Conservation (phyloP, 37 sponge, comb jelly and placozoan species). For the Chondrilla cf. caribensis region DNA sequence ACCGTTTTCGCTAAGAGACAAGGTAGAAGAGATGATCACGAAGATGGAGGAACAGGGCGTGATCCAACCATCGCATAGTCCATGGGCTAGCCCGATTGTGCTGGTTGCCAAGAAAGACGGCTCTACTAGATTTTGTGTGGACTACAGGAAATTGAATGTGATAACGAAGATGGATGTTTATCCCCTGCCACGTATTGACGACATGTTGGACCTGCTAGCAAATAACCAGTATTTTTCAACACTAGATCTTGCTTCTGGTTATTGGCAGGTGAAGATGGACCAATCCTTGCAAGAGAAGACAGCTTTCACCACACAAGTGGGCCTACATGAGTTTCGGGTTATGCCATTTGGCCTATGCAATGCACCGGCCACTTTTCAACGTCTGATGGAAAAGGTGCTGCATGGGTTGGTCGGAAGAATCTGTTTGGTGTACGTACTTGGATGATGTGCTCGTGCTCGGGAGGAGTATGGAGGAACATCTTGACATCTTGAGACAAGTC, state of each 20-base stretch:
- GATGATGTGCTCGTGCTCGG: slow-evolving; percentile 56
- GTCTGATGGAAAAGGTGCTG: slow-evolving; percentile 54
- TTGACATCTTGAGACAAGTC: slow-evolving; percentile 28
- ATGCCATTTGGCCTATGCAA: slow-evolving; percentile 70
- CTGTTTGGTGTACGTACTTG: slow-evolving; percentile 39
- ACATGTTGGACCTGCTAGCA: slow-evolving; percentile 36
- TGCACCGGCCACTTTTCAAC: slow-evolving; percentile 56
- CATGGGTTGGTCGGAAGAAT: not conserved
- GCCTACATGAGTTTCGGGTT: slow-evolving; percentile 55
- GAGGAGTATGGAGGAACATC: slow-evolving; percentile 21
- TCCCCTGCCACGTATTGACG: slow-evolving; percentile 60
- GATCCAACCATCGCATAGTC: slow-evolving; percentile 42
- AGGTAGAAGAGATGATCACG: slow-evolving; percentile 33
- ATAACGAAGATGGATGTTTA: slow-evolving; percentile 54
- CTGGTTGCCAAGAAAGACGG: slow-evolving; percentile 54
- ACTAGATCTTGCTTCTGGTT: slow-evolving; percentile 67
- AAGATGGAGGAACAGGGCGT: slow-evolving; percentile 46
- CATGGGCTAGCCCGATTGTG: slow-evolving; percentile 62
- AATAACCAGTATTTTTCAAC: slow-evolving; percentile 38
- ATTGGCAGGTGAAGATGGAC: slow-evolving; percentile 58
- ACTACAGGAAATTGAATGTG: slow-evolving; percentile 53
- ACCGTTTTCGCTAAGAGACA: slow-evolving; percentile 28
- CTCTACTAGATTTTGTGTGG: slow-evolving; percentile 42
- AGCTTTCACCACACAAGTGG: slow-evolving; percentile 59
- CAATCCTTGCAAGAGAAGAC: slow-evolving; percentile 44